Conservation (phyloP, 2,888 invertebrate species). For the Erebia ligea region DNA sequence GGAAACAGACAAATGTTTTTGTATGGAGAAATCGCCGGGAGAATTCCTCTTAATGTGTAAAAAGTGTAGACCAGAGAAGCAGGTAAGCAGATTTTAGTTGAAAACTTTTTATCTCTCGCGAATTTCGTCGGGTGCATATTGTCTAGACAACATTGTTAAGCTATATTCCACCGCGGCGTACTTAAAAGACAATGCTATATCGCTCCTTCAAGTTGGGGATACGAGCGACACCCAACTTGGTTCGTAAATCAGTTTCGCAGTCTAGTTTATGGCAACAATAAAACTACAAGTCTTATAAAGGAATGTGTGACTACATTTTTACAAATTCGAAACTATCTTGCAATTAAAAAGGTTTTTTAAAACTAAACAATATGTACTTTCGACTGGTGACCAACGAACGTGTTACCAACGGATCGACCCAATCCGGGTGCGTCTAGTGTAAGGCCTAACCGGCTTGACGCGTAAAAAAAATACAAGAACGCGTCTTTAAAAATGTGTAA, state of each 20-base stretch:
- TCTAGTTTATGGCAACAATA: conserved; percentile 23
- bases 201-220: conserved; percentile 17
- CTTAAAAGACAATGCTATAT: conserved; percentile 21
- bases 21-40: no score
- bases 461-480: no score
- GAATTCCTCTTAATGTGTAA: no score
- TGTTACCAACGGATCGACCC: no score
- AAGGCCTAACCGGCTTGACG: no score
- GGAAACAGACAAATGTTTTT: no score
- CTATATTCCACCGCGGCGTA: conserved; percentile 7
- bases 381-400: background rate
- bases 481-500: no score
- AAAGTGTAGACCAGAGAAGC: no score
- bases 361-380: background rate
- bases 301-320: conserved; percentile 19
- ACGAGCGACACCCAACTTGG: conserved; percentile 20
- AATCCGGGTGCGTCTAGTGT: no score
- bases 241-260: conserved; percentile 26
- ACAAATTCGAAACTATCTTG: conserved; percentile 7
- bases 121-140: conserved; percentile 1
- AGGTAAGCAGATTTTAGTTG: background rate
- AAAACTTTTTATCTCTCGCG: background rate
- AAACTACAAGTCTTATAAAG: conserved; percentile 19
- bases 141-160: conserved; percentile 13
- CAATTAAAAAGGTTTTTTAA: background rate